These are phyloP conservation scores for Patella caerulea DNA, from an alignment of 2,888 invertebrate species.

Conservation along the genomic window DNA sequence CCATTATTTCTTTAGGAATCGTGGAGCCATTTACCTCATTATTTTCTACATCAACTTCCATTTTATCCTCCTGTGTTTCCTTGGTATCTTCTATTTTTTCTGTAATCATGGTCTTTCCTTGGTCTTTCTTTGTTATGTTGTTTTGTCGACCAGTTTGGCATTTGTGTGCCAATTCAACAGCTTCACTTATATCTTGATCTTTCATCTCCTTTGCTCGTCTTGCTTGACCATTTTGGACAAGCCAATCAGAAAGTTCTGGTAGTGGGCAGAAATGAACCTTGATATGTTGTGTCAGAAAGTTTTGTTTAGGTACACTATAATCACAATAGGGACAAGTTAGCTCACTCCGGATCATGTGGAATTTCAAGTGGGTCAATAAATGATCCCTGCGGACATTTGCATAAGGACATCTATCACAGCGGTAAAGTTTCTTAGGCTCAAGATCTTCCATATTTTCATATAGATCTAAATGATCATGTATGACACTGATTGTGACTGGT, in stretches of 20 bases:
- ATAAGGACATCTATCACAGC: conserved; percentile 86
- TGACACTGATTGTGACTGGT: conserved; percentile 54
- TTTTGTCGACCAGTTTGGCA: conserved; percentile 26
- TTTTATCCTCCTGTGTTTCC: neutral
- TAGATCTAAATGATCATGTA: conserved; percentile 65
- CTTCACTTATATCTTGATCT: conserved; percentile 56
- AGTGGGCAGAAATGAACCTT: conserved; percentile 80
- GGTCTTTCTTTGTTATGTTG: conserved; percentile 20
- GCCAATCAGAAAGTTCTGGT: conserved; percentile 64
- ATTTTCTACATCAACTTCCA: conserved; percentile 14
- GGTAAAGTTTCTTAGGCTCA: conserved; percentile 77
- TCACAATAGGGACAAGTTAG: conserved; percentile 87
- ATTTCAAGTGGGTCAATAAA: conserved; percentile 82
- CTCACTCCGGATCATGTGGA: conserved; percentile 80
- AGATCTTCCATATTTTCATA: conserved; percentile 59
- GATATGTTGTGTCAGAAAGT: conserved; percentile 84
- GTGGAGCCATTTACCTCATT: neutral
- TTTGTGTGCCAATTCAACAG: conserved; percentile 46
- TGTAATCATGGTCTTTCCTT: conserved; percentile 20
- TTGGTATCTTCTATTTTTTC: conserved; percentile 17
- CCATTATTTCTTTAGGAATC: conserved; percentile 6
- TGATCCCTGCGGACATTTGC: conserved; percentile 82
- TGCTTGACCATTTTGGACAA: conserved; percentile 57
- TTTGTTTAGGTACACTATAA: conserved; percentile 82
- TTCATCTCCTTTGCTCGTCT: conserved; percentile 56